A percentile compares a stretch with the other conserved stretches of the same genome.
Conservation (phyloP, 1,140 invertebrate genomes). For the Grapholita molesta region DNA sequence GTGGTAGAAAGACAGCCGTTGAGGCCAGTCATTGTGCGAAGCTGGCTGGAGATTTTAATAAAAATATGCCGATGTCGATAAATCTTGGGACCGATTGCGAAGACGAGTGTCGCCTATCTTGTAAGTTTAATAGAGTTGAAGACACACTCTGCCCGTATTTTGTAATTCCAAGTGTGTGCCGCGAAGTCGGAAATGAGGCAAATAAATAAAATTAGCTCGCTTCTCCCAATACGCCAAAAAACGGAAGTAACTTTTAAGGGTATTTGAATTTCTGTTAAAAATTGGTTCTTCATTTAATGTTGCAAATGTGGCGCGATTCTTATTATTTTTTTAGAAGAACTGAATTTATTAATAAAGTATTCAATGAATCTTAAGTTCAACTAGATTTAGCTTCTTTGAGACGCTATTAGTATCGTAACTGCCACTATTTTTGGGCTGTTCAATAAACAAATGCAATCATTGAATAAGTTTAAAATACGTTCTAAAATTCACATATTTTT, state of each 20-base stretch:
- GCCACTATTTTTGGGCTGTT: too few relatives aligned
- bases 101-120: slow-evolving; percentile 2
- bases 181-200: background rate
- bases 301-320: background rate
- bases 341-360: background rate
- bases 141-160: background rate
- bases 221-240: background rate
- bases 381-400: too few relatives aligned
- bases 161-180: background rate
- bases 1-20: too few relatives aligned
- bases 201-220: background rate
- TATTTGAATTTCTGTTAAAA: background rate
- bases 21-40: slow-evolving; percentile 6
- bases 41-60: background rate
- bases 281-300: background rate
- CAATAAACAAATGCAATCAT: too few relatives aligned
- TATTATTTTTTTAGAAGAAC: too few relatives aligned
- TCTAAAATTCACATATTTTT: too few relatives aligned
- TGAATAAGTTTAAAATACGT: too few relatives aligned
- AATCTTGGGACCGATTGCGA: background rate
- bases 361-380: too few relatives aligned
- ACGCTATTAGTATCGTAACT: too few relatives aligned
- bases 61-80: background rate
- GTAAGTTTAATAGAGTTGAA: background rate
- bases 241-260: background rate